Evolutionary conservation across 2,797 vertebrate genomes (phyloP).

Genomic region (Danio albolineatus): DNA sequence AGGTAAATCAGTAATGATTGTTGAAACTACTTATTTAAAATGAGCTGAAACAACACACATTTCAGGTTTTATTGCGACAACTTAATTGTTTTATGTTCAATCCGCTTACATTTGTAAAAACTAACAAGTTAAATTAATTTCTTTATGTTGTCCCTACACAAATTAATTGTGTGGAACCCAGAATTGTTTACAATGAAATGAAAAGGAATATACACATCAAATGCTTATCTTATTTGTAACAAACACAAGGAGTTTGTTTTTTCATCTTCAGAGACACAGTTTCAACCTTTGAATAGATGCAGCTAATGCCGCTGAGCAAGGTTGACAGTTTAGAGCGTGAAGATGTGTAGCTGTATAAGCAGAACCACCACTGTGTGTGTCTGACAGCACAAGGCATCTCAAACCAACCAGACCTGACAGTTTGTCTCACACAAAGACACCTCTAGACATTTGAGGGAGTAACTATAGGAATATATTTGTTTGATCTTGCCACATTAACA

Average conservation of each 20-base stretch:
- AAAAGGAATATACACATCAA: not conserved
- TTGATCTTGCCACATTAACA: not conserved
- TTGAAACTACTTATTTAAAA: too few relatives aligned
- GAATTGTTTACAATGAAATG: not conserved
- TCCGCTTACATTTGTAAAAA: too few relatives aligned
- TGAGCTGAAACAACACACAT: too few relatives aligned
- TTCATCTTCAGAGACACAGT: conserved; percentile 36
- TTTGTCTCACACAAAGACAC: conserved; percentile 27
- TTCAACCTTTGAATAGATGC: conserved; percentile 52
- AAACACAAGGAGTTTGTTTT: conserved; percentile 50
- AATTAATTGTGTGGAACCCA: too few relatives aligned
- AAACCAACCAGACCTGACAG: conserved; percentile 46
- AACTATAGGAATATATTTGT: conserved; percentile 30
- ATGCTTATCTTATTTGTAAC: conserved; percentile 56
- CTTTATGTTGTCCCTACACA: too few relatives aligned
- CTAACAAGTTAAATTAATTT: too few relatives aligned
- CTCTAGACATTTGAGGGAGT: conserved; percentile 39
- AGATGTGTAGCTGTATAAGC: conserved; percentile 35
- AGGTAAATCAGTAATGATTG: not conserved
- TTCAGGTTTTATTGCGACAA: too few relatives aligned
- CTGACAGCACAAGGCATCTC: conserved; percentile 41
- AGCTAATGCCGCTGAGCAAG: conserved; percentile 44
- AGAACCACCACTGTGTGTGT: conserved; percentile 17
- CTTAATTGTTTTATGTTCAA: too few relatives aligned
- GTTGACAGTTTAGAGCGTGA: conserved; percentile 41